Evolutionary conservation across 1,140 invertebrate species (phyloP).

Genomic region (Bombus superbus): DNA sequence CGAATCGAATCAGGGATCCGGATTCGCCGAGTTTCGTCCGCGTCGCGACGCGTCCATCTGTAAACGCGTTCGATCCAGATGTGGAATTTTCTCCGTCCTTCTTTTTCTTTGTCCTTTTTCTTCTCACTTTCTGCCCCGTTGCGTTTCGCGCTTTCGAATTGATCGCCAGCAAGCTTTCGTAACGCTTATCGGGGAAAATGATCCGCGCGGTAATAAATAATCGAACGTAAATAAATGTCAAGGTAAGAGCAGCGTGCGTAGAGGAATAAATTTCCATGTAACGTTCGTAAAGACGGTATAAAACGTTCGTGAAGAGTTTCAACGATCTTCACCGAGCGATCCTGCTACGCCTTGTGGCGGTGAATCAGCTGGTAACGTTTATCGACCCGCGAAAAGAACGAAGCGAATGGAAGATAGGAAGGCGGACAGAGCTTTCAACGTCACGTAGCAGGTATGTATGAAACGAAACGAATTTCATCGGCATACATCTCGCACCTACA

Average conservation of each 20-base stretch:
- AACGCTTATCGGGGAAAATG: background rate
- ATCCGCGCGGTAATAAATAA: background rate
- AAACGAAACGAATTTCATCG: slow-evolving; percentile 50
- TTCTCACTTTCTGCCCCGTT: background rate
- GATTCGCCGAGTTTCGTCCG: slow-evolving; percentile 39
- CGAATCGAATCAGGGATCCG: slow-evolving; percentile 59
- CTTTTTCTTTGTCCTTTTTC: background rate
- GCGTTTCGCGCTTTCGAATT: background rate
- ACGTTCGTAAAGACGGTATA: no score
- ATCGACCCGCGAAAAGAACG: slow-evolving; percentile 12
- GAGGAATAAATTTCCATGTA: background rate
- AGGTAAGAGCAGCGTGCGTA: background rate
- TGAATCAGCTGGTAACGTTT: background rate
- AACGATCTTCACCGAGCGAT: background rate
- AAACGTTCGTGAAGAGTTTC: background rate
- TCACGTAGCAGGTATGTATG: background rate
- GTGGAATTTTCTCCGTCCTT: background rate
- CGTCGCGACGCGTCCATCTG: slow-evolving; percentile 34
- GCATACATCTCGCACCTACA: slow-evolving; percentile 36
- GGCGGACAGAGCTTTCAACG: slow-evolving; percentile 13
- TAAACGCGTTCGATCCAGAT: slow-evolving; percentile 5
- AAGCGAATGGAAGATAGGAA: background rate
- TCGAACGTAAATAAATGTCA: no score
- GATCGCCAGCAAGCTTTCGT: background rate
- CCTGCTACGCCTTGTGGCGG: no score